Evolutionary conservation across 2,888 invertebrate genomes (phyloP), one percentile per base, ranked within the genome.

Genomic region (Drosophila anomalata): DNA sequence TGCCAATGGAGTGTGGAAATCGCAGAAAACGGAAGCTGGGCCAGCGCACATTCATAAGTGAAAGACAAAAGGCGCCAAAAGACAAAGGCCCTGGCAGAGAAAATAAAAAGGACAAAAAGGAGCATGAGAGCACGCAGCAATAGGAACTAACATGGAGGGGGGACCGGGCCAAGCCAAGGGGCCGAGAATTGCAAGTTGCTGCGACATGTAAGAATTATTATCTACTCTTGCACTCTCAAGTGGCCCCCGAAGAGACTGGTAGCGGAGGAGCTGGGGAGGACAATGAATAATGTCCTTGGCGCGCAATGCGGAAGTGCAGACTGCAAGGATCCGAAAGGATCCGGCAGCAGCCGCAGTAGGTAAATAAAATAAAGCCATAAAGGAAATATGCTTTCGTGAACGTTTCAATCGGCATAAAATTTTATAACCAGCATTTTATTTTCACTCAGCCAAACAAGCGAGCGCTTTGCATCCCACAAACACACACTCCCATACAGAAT

Each of bases 21-120:
- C 61, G 66, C 50, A 65, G 66, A 62, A 62, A 69, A 61, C 63
- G 73, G 65, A 73, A 73, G 62, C 53, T 48, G 73, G 61, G 76
- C 66, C 77, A 88, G 72, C 78, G 65, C 87, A 88, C 87, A 88
- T 87, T 85, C 89, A 88, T 88, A 82, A 84, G 85, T 82, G 89
- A 87, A 78, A 81, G 78, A 82, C 82, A 82, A 82, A 82, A 72
- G 89, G 66, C 63, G 69, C 68, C 42, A 31, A 52, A 82, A 87
- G 74, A 81, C 81, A 88, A 82, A 81, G 71, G 73, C 66, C 41
- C 26, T 47, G 51, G 36, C 65, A 17, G 52, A 17, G 24, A 65
- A 58, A 54, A 39, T 70, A 26, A 41, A 48, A 53, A 50, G 52
- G 47, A 31, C 46, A 54, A 47, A 60, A 36, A 54, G 65, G 76